phyloP scores from a whole-genome alignment of 2,113 vertebrate species.

The Piprites chloris region DNA sequence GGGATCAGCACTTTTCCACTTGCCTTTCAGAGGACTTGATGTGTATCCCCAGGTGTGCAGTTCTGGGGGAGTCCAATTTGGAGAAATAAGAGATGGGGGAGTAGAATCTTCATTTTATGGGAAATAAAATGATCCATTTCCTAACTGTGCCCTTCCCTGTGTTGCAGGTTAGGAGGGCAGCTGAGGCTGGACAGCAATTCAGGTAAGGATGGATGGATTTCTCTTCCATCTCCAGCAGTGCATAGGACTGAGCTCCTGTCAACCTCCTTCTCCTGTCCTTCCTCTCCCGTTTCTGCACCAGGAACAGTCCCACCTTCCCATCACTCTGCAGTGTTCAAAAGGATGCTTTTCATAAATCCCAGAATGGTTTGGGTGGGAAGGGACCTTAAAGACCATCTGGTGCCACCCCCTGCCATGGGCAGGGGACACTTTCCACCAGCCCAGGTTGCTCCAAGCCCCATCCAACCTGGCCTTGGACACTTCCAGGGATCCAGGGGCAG shows the following conservation, averaged over 20 bases:
- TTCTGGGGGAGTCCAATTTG: fast-evolving
- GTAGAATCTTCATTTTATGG: fast-evolving
- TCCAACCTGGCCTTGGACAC: not conserved
- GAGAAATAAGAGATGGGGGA: not conserved
- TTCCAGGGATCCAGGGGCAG: not conserved
- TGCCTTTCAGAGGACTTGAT: not conserved
- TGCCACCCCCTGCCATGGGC: not conserved
- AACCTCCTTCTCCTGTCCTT: not conserved
- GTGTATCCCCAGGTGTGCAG: not conserved
- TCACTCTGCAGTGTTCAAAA: fast-evolving
- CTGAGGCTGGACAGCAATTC: not conserved
- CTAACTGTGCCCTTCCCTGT: not conserved
- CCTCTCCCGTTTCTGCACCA: not conserved
- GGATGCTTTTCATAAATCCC: not conserved
- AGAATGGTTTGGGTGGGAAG: not conserved
- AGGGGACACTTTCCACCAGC: not conserved
- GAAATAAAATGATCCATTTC: fast-evolving
- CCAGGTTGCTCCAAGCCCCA: not conserved
- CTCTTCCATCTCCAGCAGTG: too few species aligned
- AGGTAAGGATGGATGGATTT: constrained; percentile 31
- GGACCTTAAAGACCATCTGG: fast-evolving
- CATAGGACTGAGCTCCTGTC: not conserved
- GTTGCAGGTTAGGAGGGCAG: constrained; percentile 58
- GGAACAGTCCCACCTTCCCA: not conserved
- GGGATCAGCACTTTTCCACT: not conserved